A percentile compares a stretch with the other conserved stretches of the same genome.
These are phyloP conservation scores for Folsomia candida DNA, from an alignment of 2,888 invertebrate genomes.

Conservation along the genomic window DNA sequence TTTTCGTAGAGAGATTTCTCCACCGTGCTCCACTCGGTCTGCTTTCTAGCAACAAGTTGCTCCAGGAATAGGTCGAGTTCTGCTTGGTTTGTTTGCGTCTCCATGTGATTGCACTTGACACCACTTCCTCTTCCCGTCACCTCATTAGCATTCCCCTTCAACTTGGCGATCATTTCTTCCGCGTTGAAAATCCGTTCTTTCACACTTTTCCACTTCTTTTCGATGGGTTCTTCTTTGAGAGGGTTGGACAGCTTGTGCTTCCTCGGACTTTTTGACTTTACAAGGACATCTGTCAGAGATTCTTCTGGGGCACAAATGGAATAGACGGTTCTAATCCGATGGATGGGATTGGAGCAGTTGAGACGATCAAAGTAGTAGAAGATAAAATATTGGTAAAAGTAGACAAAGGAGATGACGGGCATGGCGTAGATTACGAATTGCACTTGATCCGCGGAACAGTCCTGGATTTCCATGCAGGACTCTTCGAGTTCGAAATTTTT, in stretches of 20 bases:
- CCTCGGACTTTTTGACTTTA: not conserved
- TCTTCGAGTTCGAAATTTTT: slow-evolving; percentile 59
- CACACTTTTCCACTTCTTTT: no score
- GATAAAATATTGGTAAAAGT: not conserved
- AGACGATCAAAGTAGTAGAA: no score
- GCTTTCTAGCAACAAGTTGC: slow-evolving; percentile 35
- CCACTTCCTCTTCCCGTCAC: not conserved
- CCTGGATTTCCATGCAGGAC: slow-evolving; percentile 58
- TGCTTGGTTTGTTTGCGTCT: slow-evolving; percentile 39
- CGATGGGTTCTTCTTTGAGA: not conserved
- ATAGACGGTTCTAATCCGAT: not conserved
- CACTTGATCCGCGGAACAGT: no score
- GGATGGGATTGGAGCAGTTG: not conserved
- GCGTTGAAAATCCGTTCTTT: no score
- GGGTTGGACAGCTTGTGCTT: not conserved
- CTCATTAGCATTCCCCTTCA: slow-evolving; percentile 21
- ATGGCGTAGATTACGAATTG: slow-evolving; percentile 63
- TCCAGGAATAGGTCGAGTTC: slow-evolving; percentile 36
- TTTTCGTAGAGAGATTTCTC: slow-evolving; percentile 43
- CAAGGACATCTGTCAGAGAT: not conserved
- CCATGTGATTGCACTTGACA: not conserved
- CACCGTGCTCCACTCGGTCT: slow-evolving; percentile 38
- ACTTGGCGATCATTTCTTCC: slow-evolving; percentile 35
- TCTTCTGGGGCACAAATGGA: not conserved
- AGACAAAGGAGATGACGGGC: slow-evolving; percentile 62